These are phyloP conservation scores for Glomeris marginata DNA, from an alignment of 2,888 invertebrate species.

Conservation along the genomic window DNA sequence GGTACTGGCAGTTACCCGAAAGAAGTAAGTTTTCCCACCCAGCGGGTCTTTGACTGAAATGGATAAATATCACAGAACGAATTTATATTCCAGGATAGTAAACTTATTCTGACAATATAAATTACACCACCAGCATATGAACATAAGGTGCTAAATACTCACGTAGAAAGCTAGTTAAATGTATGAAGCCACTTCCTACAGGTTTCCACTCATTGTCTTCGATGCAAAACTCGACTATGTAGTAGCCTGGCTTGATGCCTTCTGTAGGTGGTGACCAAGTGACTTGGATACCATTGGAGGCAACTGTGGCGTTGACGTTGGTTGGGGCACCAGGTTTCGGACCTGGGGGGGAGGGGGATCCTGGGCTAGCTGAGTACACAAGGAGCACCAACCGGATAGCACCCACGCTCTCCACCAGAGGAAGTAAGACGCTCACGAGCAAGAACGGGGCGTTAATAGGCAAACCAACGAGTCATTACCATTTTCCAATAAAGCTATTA, in stretches of 20 bases:
- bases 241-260: constrained; percentile 50
- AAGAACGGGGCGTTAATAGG: neutral
- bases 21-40: constrained; percentile 79
- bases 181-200: constrained; percentile 66
- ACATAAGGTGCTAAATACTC: constrained; percentile 21
- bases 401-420: neutral
- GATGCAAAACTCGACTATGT: constrained; percentile 79
- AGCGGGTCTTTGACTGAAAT: constrained; percentile 73
- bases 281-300: constrained; percentile 76
- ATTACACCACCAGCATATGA: no score
- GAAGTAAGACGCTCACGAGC: neutral
- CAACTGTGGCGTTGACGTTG: constrained; percentile 77
- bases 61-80: constrained; percentile 12
- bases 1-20: constrained; percentile 77
- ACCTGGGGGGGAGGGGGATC: constrained; percentile 31
- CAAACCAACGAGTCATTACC: neutral
- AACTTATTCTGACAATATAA: neutral
- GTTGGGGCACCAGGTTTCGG: constrained; percentile 82
- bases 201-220: constrained; percentile 63
- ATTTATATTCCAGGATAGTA: neutral
- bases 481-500: neutral
- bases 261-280: constrained; percentile 74
- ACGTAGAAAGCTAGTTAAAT: constrained; percentile 73
- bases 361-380: constrained; percentile 14
- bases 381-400: neutral